phyloP scores from a whole-genome alignment of 2,113 vertebrate species.

The Colius striatus region DNA sequence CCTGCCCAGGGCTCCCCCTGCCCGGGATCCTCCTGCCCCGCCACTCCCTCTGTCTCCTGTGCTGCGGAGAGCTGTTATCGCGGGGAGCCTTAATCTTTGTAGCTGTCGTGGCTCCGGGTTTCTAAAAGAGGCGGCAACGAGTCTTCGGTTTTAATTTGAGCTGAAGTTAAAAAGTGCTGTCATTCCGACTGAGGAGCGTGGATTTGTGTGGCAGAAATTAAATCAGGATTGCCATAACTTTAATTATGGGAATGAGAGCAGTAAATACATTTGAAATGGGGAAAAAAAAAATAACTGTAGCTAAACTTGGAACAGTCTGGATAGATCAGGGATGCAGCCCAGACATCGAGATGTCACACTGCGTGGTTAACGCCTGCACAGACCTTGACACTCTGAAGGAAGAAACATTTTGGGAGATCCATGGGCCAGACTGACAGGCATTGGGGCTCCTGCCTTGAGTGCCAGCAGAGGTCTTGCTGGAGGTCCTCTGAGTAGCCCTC shows the following conservation, averaged over 20 bases:
- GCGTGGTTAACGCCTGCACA: too few species aligned
- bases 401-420: not conserved
- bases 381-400: not conserved
- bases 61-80: too few species aligned
- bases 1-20: too few species aligned
- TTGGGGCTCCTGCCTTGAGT: not conserved
- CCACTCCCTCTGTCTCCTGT: too few species aligned
- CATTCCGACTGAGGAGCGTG: not conserved
- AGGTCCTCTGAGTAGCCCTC: not conserved
- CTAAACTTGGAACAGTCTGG: not conserved
- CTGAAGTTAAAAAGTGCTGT: not conserved
- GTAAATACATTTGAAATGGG: not conserved
- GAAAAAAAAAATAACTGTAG: not conserved
- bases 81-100: not conserved
- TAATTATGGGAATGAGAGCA: not conserved
- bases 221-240: not conserved
- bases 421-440: accelerated
- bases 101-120: not conserved
- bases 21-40: not conserved
- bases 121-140: not conserved
- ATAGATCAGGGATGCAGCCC: too few species aligned
- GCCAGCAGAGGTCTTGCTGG: not conserved
- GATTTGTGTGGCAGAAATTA: not conserved
- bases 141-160: not conserved
- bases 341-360: accelerated